Base-by-base conservation (phyloP, 2,797 vertebrate species). In the Pachyuromys duprasi region DNA sequence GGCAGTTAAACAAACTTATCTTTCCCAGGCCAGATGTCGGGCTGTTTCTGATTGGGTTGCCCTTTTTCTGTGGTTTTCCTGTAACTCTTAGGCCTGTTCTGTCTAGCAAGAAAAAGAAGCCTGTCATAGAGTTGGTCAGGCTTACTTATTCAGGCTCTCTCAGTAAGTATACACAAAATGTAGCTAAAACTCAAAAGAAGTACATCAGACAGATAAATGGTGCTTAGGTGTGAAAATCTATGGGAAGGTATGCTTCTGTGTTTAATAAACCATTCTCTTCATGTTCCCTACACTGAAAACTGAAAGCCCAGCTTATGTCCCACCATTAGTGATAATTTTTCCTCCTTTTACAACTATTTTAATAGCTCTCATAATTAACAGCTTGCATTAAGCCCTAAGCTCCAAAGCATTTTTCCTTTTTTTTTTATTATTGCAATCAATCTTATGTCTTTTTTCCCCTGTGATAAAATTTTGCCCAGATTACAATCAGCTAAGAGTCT, bases 401-500 rank as follows among this genome's bases (percentile, higher is more conserved):
- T 63, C 78, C 86, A 78, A 5, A 74, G 31, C 12, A 24, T 24
- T 69, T 94, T 89, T n/a, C 84, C 60, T 74, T 75, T 28, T 36
- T 84, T 89, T 42, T 67, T 67, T 49, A 75, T 65, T 26, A 82
- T 93, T 63, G 63, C 11, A 83, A 83, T 55, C 0, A 17, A 63
- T 70, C 57, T 67, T 72, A 33, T 81, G n/a, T 88, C 89, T 90
- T 89, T 45, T 31, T 72, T 33, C 82, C 2, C 36, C 3, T 13
- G 8, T 80, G 89, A 91, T 78, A 83, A 92, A 91, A 63, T 76
- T 14, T 45, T 80, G 15, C 14, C 39, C 89, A 72, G 36, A 70
- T 83, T 94, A 55, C 1, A 86, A 5, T 86, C 81, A 89, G 39
- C 49, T 93, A 72, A 42, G 62, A 75, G 70, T 80, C 89, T 83